These are phyloP conservation scores for Petrocephalus microphthalmus DNA, from an alignment of 2,113 vertebrate species.

Conservation along the genomic window DNA sequence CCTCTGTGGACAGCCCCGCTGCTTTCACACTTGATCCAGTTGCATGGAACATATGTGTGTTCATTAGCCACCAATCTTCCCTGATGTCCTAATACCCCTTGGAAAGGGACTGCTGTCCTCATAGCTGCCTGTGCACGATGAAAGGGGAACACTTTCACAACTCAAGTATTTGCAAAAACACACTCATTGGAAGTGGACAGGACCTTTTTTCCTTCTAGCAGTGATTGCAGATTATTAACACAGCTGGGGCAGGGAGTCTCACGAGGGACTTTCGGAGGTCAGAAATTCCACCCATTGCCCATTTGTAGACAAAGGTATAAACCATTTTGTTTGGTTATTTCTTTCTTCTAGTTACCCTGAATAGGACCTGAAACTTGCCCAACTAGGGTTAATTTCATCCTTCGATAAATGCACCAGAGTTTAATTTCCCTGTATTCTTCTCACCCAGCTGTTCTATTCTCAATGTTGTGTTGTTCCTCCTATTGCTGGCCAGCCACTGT, in stretches of 20 bases:
- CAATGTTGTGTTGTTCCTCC: neutral
- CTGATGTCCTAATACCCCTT: neutral
- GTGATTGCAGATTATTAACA: neutral
- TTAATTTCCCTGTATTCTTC: neutral
- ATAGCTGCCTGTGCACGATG: slow-evolving; percentile 1
- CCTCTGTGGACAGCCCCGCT: neutral
- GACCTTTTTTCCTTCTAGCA: neutral
- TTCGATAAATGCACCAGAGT: neutral
- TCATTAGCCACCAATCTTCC: neutral
- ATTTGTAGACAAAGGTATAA: neutral
- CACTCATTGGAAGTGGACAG: neutral
- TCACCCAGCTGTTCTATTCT: neutral
- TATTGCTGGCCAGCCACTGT: neutral
- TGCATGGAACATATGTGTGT: neutral
- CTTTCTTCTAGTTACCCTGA: neutral
- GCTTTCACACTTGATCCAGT: neutral
- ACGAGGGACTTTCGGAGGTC: neutral
- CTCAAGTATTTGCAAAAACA: neutral
- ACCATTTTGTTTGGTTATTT: neutral
- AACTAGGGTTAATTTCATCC: neutral
- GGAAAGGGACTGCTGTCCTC: slow-evolving; percentile 15
- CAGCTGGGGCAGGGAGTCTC: neutral
- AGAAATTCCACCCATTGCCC: neutral
- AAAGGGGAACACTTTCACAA: slow-evolving; percentile 29
- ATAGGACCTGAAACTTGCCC: neutral